These are phyloP conservation scores for Rugalucina vietnamica DNA, from an alignment of 2,888 invertebrate species.

Conservation along the genomic window DNA sequence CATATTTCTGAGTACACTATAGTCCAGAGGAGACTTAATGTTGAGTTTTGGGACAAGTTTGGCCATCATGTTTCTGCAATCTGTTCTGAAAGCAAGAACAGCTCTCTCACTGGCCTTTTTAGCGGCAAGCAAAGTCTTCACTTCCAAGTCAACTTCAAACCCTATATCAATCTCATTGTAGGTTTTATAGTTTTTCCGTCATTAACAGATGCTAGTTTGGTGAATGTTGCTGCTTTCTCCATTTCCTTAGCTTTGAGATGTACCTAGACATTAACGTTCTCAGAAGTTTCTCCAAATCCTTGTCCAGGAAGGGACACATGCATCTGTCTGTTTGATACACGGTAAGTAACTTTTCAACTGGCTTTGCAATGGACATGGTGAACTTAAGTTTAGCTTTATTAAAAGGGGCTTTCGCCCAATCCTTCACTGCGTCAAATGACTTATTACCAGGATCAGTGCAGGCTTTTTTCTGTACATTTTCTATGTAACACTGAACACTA, in stretches of 20 bases:
- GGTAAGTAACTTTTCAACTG: conserved; percentile 25
- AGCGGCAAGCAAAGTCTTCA: conserved; percentile 3
- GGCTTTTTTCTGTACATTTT: background rate
- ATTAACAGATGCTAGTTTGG: conserved; percentile 17
- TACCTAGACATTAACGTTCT: conserved; percentile 17
- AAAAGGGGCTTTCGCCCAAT: conserved; percentile 1
- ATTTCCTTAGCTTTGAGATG: conserved; percentile 6
- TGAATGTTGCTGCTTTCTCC: background rate
- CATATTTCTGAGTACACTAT: conserved; percentile 23
- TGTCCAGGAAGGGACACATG: conserved; percentile 41
- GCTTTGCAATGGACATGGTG: conserved; percentile 25
- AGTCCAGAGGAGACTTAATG: conserved; percentile 28
- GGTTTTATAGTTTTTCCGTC: conserved; percentile 19
- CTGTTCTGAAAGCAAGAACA: conserved; percentile 15
- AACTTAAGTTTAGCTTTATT: conserved; percentile 11
- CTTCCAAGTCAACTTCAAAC: conserved; percentile 9
- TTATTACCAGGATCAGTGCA: conserved; percentile 12
- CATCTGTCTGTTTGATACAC: conserved; percentile 46
- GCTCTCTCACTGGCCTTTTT: conserved; percentile 17
- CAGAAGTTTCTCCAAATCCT: conserved; percentile 25
- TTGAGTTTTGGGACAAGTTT: conserved; percentile 16
- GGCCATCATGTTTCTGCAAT: conserved; percentile 12
- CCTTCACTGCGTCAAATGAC: conserved; percentile 3
- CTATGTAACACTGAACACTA: background rate
- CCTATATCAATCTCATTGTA: conserved; percentile 34